These are phyloP conservation scores for Microctenopoma lineatum DNA, from an alignment of 2,797 vertebrate species.

Conservation along the genomic window DNA sequence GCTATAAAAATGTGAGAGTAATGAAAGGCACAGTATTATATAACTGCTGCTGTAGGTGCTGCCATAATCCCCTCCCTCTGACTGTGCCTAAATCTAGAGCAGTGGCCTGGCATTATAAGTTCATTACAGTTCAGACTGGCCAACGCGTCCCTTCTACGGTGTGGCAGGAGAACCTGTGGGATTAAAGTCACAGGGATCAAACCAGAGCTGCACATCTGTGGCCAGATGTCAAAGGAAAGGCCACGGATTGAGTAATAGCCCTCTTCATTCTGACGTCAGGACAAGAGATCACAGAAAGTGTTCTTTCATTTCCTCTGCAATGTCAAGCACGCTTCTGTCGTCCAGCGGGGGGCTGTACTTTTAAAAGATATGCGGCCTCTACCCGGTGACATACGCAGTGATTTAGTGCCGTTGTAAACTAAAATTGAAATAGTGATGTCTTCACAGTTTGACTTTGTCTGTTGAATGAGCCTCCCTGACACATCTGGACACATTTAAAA, in stretches of 20 bases:
- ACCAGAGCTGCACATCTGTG: conserved; percentile 59
- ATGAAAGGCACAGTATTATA: conserved; percentile 48
- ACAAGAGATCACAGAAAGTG: conserved; percentile 47
- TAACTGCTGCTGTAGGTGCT: conserved; percentile 58
- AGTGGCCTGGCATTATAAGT: conserved; percentile 67
- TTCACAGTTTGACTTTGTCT: conserved; percentile 1
- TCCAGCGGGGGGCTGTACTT: conserved; percentile 12
- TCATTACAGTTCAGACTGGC: conserved; percentile 71
- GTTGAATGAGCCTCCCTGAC: neutral
- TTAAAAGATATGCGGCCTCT: conserved; percentile 18
- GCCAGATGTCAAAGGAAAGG: conserved; percentile 19
- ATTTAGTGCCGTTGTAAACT: conserved; percentile 28
- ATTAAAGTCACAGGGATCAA: conserved; percentile 48
- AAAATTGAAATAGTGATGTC: conserved; percentile 1
- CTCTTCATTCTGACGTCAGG: conserved; percentile 41
- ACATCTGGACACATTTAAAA: conserved; percentile 13
- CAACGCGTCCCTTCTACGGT: conserved; percentile 33
- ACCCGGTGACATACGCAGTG: conserved; percentile 25
- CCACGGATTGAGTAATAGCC: conserved; percentile 33
- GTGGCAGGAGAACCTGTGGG: conserved; percentile 41
- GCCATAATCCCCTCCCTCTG: conserved; percentile 67
- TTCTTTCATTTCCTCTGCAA: conserved; percentile 63
- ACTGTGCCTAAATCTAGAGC: conserved; percentile 71
- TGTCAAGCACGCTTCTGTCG: conserved; percentile 22
- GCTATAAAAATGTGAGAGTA: conserved; percentile 4